phyloP scores from a whole-genome alignment of 2,888 invertebrate species.

The Teinopalpus imperialis region DNA sequence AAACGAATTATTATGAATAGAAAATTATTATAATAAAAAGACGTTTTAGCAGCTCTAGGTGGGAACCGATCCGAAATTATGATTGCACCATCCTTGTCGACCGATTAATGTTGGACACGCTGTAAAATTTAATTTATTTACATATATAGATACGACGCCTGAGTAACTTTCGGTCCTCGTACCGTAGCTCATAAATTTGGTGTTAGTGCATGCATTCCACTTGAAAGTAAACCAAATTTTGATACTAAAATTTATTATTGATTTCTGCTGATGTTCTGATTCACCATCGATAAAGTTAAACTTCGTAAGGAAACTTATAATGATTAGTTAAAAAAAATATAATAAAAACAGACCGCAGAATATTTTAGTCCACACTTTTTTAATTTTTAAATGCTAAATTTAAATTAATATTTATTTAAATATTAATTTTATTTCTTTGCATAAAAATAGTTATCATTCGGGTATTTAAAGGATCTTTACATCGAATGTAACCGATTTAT shows the following conservation, averaged over 20 bases:
- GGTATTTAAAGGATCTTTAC: conserved; percentile 13
- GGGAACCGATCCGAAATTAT: conserved; percentile 28
- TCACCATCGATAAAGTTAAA: no score
- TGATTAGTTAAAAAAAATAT: no score
- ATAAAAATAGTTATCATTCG: neutral
- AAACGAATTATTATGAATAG: no score
- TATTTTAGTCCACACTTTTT: no score
- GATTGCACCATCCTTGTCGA: conserved; percentile 43
- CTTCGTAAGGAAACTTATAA: no score
- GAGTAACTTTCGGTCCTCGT: conserved; percentile 39
- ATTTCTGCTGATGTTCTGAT: no score
- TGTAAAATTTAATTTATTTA: conserved; percentile 67
- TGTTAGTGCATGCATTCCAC: conserved; percentile 22
- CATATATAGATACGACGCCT: conserved; percentile 49
- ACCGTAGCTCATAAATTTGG: conserved; percentile 24
- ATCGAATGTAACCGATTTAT: conserved; percentile 17
- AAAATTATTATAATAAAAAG: no score
- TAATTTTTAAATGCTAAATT: no score
- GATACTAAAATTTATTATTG: no score
- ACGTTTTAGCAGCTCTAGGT: conserved; percentile 33
- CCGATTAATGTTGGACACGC: conserved; percentile 55
- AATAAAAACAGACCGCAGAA: no score
- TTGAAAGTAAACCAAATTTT: no score
- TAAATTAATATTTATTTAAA: no score
- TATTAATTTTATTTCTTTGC: neutral